Evolutionary conservation across 2,888 invertebrate species (phyloP).

Genomic region (Melinaea menophilus): DNA sequence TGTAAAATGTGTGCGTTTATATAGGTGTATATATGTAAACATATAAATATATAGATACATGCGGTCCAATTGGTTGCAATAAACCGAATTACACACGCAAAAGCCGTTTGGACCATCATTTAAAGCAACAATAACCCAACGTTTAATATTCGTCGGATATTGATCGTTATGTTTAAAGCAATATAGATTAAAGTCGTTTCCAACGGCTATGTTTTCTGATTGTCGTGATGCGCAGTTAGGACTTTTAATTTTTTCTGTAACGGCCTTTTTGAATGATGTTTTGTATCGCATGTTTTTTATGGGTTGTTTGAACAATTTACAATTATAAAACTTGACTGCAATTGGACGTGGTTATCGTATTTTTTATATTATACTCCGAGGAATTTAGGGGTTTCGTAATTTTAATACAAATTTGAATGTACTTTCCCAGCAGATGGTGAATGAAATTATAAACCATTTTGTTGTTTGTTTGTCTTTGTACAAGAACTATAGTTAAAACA

Average conservation of each 20-base stretch:
- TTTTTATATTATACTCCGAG: neutral
- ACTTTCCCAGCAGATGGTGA: too few species aligned
- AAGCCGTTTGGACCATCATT: conserved; percentile 4
- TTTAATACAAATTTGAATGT: neutral
- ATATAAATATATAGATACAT: neutral
- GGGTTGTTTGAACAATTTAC: conserved; percentile 1
- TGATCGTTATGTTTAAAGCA: neutral
- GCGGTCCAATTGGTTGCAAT: conserved; percentile 3
- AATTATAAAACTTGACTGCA: conserved; percentile 6
- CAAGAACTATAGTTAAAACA: too few species aligned
- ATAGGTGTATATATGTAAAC: too few species aligned
- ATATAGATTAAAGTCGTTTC: conserved; percentile 2
- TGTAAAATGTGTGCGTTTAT: conserved; percentile 4
- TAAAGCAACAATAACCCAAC: neutral
- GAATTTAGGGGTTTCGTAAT: neutral
- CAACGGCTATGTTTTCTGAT: neutral
- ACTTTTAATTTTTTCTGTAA: conserved; percentile 7
- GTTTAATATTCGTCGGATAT: neutral
- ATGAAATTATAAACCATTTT: too few species aligned
- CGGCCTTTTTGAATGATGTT: neutral
- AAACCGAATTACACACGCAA: conserved; percentile 1
- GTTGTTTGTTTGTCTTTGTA: too few species aligned
- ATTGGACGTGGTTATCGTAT: neutral
- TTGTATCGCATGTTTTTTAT: neutral
- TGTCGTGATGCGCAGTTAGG: conserved; percentile 3